Conservation (phyloP, 1,140 invertebrate species). For the Parasteatoda tepidariorum region DNA sequence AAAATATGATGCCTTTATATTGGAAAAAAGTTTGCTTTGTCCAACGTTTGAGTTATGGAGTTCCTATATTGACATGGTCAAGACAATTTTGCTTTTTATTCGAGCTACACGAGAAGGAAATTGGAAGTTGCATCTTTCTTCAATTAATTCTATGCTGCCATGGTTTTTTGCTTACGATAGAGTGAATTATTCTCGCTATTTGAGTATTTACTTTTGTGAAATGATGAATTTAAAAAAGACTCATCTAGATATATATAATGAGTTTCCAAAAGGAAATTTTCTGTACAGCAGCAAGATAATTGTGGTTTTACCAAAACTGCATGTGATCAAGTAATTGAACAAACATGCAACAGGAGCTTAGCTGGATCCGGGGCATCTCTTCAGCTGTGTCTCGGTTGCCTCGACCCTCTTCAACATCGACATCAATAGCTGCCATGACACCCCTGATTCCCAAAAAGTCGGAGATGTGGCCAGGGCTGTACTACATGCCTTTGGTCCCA, state of each 20-base stretch:
- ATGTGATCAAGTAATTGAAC: slow-evolving; percentile 53
- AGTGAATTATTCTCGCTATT: slow-evolving; percentile 45
- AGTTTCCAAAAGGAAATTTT: slow-evolving; percentile 25
- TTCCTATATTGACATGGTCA: slow-evolving; percentile 14
- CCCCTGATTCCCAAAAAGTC: too few relatives aligned
- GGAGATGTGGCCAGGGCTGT: too few relatives aligned
- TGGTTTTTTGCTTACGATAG: slow-evolving; percentile 24
- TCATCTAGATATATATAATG: too few relatives aligned
- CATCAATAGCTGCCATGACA: too few relatives aligned
- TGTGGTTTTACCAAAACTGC: slow-evolving; percentile 3
- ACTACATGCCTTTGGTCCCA: too few relatives aligned
- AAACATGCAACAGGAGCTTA: slow-evolving; percentile 60
- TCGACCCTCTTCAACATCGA: too few relatives aligned
- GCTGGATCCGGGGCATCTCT: too few relatives aligned
- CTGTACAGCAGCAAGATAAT: slow-evolving; percentile 37
- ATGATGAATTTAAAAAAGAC: slow-evolving; percentile 40
- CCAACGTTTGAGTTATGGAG: slow-evolving; percentile 6
- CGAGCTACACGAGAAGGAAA: slow-evolving; percentile 11
- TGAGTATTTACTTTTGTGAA: slow-evolving; percentile 47
- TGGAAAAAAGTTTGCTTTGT: not conserved
- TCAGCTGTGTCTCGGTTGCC: too few relatives aligned
- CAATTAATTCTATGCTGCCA: slow-evolving; percentile 9
- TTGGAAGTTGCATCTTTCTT: not conserved
- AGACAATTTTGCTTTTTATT: not conserved
- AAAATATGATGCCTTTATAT: not conserved